A percentile compares a stretch with the other conserved stretches of the same genome.
phyloP scores from a whole-genome alignment of 2,113 vertebrate species.

The Opisthocomus hoazin region DNA sequence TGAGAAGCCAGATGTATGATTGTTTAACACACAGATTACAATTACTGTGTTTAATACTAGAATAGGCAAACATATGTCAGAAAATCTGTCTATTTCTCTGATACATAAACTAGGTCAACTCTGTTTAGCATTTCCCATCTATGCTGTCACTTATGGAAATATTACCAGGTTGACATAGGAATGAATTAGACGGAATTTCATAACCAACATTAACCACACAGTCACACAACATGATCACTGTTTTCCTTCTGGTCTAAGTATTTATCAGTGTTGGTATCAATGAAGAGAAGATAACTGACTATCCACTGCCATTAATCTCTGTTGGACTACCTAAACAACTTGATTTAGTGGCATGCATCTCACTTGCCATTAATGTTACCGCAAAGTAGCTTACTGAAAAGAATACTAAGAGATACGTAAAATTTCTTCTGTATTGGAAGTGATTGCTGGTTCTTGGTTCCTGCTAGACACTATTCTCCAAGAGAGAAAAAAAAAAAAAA shows the following conservation, averaged over 20 bases:
- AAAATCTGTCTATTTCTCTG: not conserved
- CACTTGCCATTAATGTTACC: not conserved
- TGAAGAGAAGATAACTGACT: not conserved
- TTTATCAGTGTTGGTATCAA: not conserved
- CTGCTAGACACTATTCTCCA: not conserved
- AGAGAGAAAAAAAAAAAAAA: not conserved
- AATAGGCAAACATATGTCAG: not conserved
- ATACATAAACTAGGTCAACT: slow-evolving; percentile 1
- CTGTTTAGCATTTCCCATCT: not conserved
- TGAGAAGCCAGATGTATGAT: not conserved
- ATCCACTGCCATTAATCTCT: not conserved
- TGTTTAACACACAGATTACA: not conserved
- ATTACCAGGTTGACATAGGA: not conserved
- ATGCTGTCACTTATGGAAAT: not conserved
- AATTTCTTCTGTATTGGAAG: not conserved
- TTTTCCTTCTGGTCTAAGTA: not conserved
- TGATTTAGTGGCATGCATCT: not conserved
- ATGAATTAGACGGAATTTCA: not conserved
- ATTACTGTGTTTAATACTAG: not conserved
- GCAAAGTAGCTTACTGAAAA: not conserved
- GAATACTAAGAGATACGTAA: not conserved
- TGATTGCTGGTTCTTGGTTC: not conserved
- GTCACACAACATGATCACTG: not conserved
- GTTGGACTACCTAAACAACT: not conserved
- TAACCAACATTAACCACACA: not conserved